Base-by-base conservation (phyloP, 2,797 vertebrate species). In the Holocentrus rufus region DNA sequence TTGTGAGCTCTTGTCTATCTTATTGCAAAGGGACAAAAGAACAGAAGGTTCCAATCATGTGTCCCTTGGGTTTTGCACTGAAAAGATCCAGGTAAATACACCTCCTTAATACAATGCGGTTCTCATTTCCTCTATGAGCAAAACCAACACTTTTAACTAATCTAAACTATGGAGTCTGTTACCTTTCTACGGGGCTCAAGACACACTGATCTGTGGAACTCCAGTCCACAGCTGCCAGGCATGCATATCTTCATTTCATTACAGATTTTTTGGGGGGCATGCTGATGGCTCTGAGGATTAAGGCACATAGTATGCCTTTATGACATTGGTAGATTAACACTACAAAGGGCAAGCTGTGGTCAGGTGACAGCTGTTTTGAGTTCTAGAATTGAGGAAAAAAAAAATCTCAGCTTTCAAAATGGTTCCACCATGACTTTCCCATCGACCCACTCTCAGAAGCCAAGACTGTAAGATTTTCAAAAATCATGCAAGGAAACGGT, bases 1-100 rank as follows among this genome's bases (percentile, higher is more conserved):
- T 23, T 42, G n/a, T 20, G 8, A 20, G 6, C 62, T 52, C 34
- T 34, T 7, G 30, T 72, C 30, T 58, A 7, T 39, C 34, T 69
- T 46, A 6, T 1, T 62, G 50, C 36, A 74, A 31, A 64, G 57
- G n/a, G 70, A 65, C 34, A 4, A 49, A 44, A n/a, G 65, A 61
- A 58, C 56, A 50, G 1, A 60, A 47, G 25, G 70, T 65, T 74
- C 71, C 50, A 58, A 30, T 80, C 30, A 23, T 20, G 50, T 25
- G 25, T 64, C 58, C 30, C 46, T 5, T 0, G 31, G 39, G 44
- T 20, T 2, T 27, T 56, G 27, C 30, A 7, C 31, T 60, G 47
- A 53, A 49, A 20, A 62, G n/a, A 65, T 65, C 10, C 61, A 39
- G 49, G 53, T 53, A 44, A 58, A 76, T 27, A 50, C 4, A 23